Conservation (phyloP, 2,888 invertebrate genomes). For the Lithosia quadra region DNA sequence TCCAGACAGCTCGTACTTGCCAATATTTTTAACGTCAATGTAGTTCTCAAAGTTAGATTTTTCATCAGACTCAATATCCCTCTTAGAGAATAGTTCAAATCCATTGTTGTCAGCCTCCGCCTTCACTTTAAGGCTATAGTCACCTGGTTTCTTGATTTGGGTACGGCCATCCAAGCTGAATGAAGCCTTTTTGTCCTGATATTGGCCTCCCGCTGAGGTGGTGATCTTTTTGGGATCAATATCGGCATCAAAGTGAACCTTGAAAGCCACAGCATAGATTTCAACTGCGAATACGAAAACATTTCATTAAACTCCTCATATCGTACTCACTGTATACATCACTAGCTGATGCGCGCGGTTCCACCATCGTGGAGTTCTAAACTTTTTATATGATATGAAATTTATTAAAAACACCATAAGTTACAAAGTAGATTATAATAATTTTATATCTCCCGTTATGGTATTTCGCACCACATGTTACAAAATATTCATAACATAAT, state of each 20-base stretch:
- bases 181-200: conserved; percentile 87
- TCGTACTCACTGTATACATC: too few relatives aligned
- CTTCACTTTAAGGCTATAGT: conserved; percentile 74
- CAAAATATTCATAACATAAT: too few relatives aligned
- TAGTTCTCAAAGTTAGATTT: conserved; percentile 89
- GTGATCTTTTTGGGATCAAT: conserved; percentile 86
- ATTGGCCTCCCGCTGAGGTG: conserved; percentile 86
- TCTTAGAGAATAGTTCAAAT: conserved; percentile 84
- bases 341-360: too few relatives aligned
- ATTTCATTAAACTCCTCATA: too few relatives aligned
- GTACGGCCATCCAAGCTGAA: conserved; percentile 87
- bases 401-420: too few relatives aligned
- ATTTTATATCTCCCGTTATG: too few relatives aligned
- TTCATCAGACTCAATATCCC: conserved; percentile 84
- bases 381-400: too few relatives aligned
- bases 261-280: conserved; percentile 84
- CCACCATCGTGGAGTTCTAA: too few relatives aligned
- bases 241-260: conserved; percentile 85
- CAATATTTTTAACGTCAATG: conserved; percentile 86
- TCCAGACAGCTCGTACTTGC: conserved; percentile 88
- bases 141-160: conserved; percentile 75
- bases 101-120: conserved; percentile 67
- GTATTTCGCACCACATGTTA: too few relatives aligned
- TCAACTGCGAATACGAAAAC: conserved; percentile 70
- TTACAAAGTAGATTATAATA: too few relatives aligned